Evolutionary conservation across 2,888 invertebrate genomes (phyloP).

Genomic region (Nezara viridula): DNA sequence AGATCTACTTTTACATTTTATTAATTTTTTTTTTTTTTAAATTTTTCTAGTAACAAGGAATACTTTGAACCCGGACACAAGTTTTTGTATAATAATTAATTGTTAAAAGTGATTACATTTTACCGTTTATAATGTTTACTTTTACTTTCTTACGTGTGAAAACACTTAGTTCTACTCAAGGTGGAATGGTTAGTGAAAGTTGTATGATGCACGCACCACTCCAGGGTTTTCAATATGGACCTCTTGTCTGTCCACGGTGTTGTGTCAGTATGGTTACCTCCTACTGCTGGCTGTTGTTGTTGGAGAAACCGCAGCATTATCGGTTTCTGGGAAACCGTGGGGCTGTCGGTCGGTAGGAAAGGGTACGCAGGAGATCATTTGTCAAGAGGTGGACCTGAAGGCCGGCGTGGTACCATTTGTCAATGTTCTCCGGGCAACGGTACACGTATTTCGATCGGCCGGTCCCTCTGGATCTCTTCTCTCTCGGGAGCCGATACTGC

Average conservation of each 20-base stretch:
- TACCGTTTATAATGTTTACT: too few relatives aligned
- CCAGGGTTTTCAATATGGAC: too few relatives aligned
- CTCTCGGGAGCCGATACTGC: not conserved
- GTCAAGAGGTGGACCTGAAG: not conserved
- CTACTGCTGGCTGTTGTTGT: not conserved
- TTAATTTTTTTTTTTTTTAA: too few relatives aligned
- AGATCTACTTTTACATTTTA: too few relatives aligned
- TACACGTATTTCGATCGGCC: slow-evolving; percentile 9
- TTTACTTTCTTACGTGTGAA: too few relatives aligned
- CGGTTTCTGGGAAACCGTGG: not conserved
- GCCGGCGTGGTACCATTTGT: slow-evolving; percentile 21
- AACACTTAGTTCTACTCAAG: too few relatives aligned
- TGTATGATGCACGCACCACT: too few relatives aligned
- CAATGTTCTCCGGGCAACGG: slow-evolving; percentile 43
- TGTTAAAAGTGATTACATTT: too few relatives aligned
- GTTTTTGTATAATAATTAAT: too few relatives aligned
- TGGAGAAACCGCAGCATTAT: slow-evolving; percentile 49
- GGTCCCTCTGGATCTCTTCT: not conserved
- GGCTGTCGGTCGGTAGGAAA: slow-evolving; percentile 26
- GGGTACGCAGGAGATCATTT: not conserved
- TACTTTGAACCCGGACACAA: too few relatives aligned
- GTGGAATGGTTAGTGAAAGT: too few relatives aligned
- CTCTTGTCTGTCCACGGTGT: not conserved
- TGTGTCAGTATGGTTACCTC: not conserved
- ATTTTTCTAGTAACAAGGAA: too few relatives aligned